Percentiles rank a stretch among this genome's conserved stretches.
Conservation (phyloP, 2,888 invertebrate species). For the Eubasilissa splendida region DNA sequence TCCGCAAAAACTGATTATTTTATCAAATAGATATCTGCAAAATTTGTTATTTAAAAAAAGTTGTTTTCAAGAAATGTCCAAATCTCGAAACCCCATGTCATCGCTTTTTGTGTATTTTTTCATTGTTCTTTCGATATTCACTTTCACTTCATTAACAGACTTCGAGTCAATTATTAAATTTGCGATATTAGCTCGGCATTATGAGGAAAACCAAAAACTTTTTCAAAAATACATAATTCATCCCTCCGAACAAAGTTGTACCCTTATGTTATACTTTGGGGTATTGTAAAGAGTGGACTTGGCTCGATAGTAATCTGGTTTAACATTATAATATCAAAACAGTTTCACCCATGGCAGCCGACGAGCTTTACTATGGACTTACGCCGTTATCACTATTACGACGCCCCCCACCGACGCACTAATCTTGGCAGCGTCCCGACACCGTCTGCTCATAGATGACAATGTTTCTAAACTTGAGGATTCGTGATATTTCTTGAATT, state of each 20-base stretch:
- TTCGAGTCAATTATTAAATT: constrained; percentile 3
- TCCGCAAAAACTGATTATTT: no score
- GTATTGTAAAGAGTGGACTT: constrained; percentile 11
- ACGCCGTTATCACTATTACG: constrained; percentile 17
- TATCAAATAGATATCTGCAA: no score
- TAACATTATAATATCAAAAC: constrained; percentile 31
- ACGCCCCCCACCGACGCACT: constrained; percentile 28
- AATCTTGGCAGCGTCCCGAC: constrained; percentile 37
- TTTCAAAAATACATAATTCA: background rate
- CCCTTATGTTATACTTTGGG: constrained; percentile 11
- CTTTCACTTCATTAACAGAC: background rate
- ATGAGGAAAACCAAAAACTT: background rate
- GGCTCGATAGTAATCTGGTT: constrained; percentile 35
- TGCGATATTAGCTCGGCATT: background rate
- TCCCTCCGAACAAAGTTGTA: background rate
- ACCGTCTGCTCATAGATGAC: background rate
- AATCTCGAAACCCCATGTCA: no score
- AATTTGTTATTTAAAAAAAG: no score
- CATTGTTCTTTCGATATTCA: background rate
- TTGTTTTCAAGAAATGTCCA: no score
- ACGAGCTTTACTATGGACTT: constrained; percentile 20
- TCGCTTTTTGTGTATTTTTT: background rate
- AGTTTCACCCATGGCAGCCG: constrained; percentile 13
- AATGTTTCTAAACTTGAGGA: background rate
- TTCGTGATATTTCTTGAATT: background rate